phyloP scores from a whole-genome alignment of 2,888 invertebrate species.

The Drosophila bunnanda region DNA sequence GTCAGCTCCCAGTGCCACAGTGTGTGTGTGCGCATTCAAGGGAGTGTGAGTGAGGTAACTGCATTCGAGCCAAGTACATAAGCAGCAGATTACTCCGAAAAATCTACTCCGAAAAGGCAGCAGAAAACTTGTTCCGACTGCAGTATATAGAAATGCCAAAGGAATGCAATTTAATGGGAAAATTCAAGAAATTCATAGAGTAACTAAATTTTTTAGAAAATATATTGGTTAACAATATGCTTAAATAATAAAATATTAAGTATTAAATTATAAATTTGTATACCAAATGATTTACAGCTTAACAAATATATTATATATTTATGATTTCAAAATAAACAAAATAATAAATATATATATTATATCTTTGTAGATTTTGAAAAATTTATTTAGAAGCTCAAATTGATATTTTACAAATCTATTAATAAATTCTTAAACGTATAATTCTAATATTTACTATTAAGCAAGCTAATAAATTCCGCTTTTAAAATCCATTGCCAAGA shows the following conservation, averaged over 20 bases:
- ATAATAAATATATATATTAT: neutral
- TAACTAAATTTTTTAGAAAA: neutral
- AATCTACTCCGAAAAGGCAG: conserved; percentile 62
- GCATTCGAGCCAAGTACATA: conserved; percentile 49
- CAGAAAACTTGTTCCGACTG: conserved; percentile 41
- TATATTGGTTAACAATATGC: neutral
- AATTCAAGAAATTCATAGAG: neutral
- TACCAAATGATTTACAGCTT: neutral
- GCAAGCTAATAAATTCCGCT: too few species aligned
- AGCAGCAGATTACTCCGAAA: conserved; percentile 57
- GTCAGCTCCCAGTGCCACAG: conserved; percentile 17
- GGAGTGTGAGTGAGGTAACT: conserved; percentile 33
- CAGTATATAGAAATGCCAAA: neutral
- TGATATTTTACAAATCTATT: neutral
- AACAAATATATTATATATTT: neutral
- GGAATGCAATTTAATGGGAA: neutral
- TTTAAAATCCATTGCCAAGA: neutral
- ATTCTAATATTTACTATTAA: neutral
- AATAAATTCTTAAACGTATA: neutral
- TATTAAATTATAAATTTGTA: too few species aligned
- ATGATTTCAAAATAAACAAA: neutral
- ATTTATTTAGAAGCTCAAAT: neutral
- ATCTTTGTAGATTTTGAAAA: too few species aligned
- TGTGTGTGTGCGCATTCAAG: conserved; percentile 14
- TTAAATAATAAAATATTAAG: neutral